Base-by-base conservation (phyloP, 2,797 vertebrate genomes). In the Pseudomugil tenellus region DNA sequence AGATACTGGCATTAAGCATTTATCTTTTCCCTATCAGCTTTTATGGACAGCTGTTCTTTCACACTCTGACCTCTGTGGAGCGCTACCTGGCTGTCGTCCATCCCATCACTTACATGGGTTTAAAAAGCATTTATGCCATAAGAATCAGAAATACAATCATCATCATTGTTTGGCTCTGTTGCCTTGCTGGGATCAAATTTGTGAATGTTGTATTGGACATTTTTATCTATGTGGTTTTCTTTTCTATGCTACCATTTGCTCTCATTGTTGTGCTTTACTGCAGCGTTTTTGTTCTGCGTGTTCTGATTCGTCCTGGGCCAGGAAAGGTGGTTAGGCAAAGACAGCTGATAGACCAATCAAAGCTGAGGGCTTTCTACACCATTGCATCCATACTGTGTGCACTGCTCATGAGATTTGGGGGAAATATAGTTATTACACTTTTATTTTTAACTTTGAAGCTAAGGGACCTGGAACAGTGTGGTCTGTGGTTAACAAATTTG, bases 71-170 rank as follows among this genome's bases (percentile, higher is more conserved):
- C 16, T 41, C 4, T 17, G 37, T 41, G 16, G 16, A 39, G 37
- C 37, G 37, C 16, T 84, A 84, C 41, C 16, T 78, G n/a, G 75
- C 76, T 9, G 67, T 72, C 2, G 59, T 81, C 26, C 78, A 81
- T 41, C 74, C 83, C 16, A 2, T 82, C 32, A 66, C 46, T 16
- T 85, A 77, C 39, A 9, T 72, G 19, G 13, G 25, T 0, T 58
- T 80, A 14, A 81, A 7, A 19, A 35, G 48, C 3, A 3, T 2
- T 0, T 6, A 13, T 1, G 35, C 56, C 2, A 21, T 58, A 28
- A 5, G 29, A 17, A 37, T 64, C 19, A 48, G 73, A 23, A 66
- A 64, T 9, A 11, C 43, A 19, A 23, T 6, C 41, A 26, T 23
- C 9, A 23, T 3, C 0, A 8, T 3, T 2, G 29, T 51, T 12